Conservation (phyloP, 2,113 vertebrate species). For the Prietella phreatophila region DNA sequence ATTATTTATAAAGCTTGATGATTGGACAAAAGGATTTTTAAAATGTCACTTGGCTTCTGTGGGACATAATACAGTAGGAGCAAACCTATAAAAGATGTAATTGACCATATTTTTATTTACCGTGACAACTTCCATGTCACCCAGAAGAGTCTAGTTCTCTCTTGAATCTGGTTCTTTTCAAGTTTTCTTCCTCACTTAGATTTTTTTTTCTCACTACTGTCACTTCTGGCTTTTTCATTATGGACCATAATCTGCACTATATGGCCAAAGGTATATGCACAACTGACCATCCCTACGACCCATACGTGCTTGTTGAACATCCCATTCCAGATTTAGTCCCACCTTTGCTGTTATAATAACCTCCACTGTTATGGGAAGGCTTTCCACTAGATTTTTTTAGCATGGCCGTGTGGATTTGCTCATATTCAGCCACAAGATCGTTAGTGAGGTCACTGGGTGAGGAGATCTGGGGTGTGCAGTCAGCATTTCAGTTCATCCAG, state of each 20-base stretch:
- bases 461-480: not conserved
- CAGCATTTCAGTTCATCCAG: not conserved
- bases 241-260: not conserved
- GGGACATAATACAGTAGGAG: not conserved
- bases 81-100: not conserved
- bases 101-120: no score
- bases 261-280: not conserved
- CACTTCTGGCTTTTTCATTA: not conserved
- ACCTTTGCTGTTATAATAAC: not conserved
- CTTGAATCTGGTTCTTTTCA: not conserved
- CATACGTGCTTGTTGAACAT: not conserved
- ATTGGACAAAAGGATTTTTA: not conserved
- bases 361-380: no score
- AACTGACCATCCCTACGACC: not conserved
- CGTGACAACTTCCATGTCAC: no score
- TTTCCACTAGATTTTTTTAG: no score
- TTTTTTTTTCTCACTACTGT: not conserved
- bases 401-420: no score
- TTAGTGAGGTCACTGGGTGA: not conserved
- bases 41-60: not conserved
- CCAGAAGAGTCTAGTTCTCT: not conserved
- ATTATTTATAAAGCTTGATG: not conserved
- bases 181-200: not conserved
- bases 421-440: no score
- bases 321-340: not conserved